A percentile compares a stretch with the other conserved stretches of the same genome.
Conservation (phyloP, 2,797 vertebrate genomes). For the Danio tinwini region DNA sequence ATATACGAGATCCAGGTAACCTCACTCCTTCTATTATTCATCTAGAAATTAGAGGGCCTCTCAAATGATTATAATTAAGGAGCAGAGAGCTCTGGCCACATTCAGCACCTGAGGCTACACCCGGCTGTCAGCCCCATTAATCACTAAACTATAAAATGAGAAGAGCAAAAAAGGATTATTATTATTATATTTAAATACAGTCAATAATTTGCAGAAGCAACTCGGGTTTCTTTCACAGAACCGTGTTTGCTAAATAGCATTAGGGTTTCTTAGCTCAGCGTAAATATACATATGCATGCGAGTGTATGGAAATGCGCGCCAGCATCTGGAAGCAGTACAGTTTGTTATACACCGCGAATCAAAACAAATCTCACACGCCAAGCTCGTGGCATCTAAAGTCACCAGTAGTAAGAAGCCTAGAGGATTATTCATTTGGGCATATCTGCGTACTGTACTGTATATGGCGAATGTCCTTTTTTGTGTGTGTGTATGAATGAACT, state of each 20-base stretch:
- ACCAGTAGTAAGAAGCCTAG: constrained; percentile 38
- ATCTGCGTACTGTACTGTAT: constrained; percentile 1
- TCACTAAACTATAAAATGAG: constrained; percentile 58
- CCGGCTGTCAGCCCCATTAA: constrained; percentile 63
- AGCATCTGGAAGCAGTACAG: constrained; percentile 59
- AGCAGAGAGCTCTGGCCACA: constrained; percentile 66
- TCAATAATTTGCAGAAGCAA: constrained; percentile 49
- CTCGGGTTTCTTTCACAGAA: constrained; percentile 20
- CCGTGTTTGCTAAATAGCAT: constrained; percentile 68
- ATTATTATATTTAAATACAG: constrained; percentile 45
- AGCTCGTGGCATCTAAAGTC: constrained; percentile 49
- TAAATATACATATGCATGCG: constrained; percentile 42
- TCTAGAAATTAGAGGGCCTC: constrained; percentile 68
- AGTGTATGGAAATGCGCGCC: constrained; percentile 60
- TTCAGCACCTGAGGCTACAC: constrained; percentile 68
- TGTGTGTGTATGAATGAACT: constrained; percentile 13
- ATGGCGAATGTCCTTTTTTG: constrained; percentile 33
- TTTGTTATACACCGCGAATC: constrained; percentile 44
- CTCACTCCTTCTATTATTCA: constrained; percentile 68
- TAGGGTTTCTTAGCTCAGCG: constrained; percentile 56
- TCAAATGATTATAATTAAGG: constrained; percentile 72
- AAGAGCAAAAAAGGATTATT: constrained; percentile 41
- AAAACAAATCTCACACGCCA: constrained; percentile 54
- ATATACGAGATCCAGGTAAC: constrained; percentile 62
- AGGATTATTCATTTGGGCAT: constrained; percentile 49